These are phyloP conservation scores for Austrolebias charrua DNA, from an alignment of 2,797 vertebrate genomes.

Conservation along the genomic window DNA sequence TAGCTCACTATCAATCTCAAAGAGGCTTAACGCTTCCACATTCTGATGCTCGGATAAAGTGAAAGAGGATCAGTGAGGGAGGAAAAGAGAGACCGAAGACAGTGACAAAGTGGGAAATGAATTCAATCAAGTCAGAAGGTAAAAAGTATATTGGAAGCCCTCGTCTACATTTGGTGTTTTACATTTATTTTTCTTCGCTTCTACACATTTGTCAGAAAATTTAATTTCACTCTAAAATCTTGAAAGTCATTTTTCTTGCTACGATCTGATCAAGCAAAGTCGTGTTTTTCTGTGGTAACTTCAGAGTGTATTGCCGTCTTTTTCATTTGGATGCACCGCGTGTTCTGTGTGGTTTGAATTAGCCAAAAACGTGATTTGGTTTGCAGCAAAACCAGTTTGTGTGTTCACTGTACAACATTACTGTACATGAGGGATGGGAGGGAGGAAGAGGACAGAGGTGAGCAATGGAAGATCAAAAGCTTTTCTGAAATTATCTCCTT, in stretches of 20 bases:
- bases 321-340: neutral
- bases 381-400: slow-evolving; percentile 22
- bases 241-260: neutral
- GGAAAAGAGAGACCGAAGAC: slow-evolving; percentile 36
- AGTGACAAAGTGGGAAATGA: slow-evolving; percentile 38
- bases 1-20: slow-evolving; percentile 64
- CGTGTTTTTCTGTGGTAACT: neutral
- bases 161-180: slow-evolving; percentile 23
- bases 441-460: slow-evolving; percentile 20
- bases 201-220: neutral
- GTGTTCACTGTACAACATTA: slow-evolving; percentile 24
- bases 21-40: slow-evolving; percentile 58
- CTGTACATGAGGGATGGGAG: slow-evolving; percentile 24
- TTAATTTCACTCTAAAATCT: neutral
- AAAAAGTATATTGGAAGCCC: slow-evolving; percentile 22
- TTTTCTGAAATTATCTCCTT: slow-evolving; percentile 51
- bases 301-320: slow-evolving; percentile 3
- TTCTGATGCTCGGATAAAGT: slow-evolving; percentile 57
- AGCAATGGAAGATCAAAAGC: slow-evolving; percentile 39
- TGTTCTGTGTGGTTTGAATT: slow-evolving; percentile 23
- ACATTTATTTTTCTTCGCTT: slow-evolving; percentile 8
- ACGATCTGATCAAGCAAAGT: slow-evolving; percentile 7
- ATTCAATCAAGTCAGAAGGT: slow-evolving; percentile 40
- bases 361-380: slow-evolving; percentile 5
- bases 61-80: slow-evolving; percentile 45